Conservation (phyloP, 2,888 invertebrate genomes). For the Diabrotica balteata region DNA sequence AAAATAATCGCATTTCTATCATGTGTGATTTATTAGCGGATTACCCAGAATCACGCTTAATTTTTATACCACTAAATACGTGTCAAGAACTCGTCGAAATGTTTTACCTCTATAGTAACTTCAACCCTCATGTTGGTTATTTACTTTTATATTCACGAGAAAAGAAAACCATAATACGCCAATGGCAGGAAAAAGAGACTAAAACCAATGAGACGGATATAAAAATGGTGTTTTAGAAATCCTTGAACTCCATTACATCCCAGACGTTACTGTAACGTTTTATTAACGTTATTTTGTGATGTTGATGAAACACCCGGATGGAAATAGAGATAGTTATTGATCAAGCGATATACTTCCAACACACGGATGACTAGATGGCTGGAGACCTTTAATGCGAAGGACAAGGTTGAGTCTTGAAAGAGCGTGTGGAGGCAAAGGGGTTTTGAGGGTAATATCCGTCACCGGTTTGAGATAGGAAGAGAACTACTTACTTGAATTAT, state of each 20-base stretch:
- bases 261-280: constrained; percentile 10
- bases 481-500: too few species aligned
- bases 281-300: constrained; percentile 21
- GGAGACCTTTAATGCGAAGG: constrained; percentile 6
- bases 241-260: constrained; percentile 10
- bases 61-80: too few species aligned
- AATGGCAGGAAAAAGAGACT: not conserved
- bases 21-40: too few species aligned
- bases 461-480: too few species aligned
- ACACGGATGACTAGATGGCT: constrained; percentile 2
- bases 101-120: too few species aligned
- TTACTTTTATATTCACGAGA: too few species aligned
- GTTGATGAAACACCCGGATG: constrained; percentile 18
- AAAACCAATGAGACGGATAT: constrained; percentile 1
- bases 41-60: too few species aligned
- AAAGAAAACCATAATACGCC: too few species aligned
- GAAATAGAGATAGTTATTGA: constrained; percentile 5
- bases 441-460: not conserved
- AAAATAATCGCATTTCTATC: too few species aligned
- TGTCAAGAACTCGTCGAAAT: too few species aligned
- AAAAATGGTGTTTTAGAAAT: constrained; percentile 1
- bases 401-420: constrained; percentile 6
- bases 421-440: not conserved
- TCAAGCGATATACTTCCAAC: not conserved
- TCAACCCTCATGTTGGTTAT: too few species aligned